These are phyloP conservation scores for Coregonus suidteri DNA, from an alignment of 2,797 vertebrate species.

Conservation along the genomic window DNA sequence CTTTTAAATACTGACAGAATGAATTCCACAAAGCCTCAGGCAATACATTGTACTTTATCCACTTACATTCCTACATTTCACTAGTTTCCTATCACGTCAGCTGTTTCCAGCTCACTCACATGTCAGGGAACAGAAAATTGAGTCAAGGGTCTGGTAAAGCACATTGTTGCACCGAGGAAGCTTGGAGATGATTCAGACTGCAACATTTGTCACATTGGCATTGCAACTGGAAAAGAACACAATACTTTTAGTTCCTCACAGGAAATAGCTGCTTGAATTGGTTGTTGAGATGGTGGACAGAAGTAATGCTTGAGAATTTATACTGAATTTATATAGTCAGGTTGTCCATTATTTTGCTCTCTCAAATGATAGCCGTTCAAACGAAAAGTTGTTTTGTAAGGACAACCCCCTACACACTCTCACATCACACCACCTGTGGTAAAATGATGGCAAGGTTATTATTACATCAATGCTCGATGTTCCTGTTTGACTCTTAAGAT, in stretches of 20 bases:
- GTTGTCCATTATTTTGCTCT: neutral
- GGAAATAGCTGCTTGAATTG: conserved; percentile 39
- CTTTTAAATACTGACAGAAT: neutral
- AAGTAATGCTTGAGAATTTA: conserved; percentile 29
- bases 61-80: neutral
- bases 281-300: conserved; percentile 12
- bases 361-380: neutral
- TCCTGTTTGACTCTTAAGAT: conserved; percentile 18
- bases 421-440: neutral
- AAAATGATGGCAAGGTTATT: neutral
- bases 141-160: neutral
- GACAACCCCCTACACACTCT: conserved; percentile 26
- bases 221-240: neutral
- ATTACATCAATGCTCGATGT: conserved; percentile 57
- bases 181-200: neutral
- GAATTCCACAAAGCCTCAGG: neutral
- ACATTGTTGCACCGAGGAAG: neutral
- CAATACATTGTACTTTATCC: neutral
- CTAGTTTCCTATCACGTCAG: neutral
- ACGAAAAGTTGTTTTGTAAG: neutral
- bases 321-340: conserved; percentile 25
- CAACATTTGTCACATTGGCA: neutral
- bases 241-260: conserved; percentile 16
- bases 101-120: neutral
- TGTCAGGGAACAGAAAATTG: neutral